Evolutionary conservation across 2,888 invertebrate genomes (phyloP).

Genomic region (Steinernema carpocapsae): DNA sequence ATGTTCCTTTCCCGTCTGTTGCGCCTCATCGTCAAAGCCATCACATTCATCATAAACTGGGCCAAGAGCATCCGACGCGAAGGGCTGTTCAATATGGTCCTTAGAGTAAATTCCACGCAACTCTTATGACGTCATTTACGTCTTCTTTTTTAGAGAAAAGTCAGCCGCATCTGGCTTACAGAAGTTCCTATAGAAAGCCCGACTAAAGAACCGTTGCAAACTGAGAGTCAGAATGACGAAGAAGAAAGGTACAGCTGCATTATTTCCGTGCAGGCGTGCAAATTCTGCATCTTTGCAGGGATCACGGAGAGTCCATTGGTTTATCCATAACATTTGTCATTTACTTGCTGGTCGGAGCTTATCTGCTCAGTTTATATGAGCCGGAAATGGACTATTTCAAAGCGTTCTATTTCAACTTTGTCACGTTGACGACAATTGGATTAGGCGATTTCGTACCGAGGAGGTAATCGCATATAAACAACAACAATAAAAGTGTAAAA

Average conservation of each 20-base stretch:
- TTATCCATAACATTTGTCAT: constrained; percentile 55
- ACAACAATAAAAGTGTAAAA: constrained; percentile 20
- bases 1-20: constrained; percentile 52
- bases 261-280: neutral
- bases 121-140: neutral
- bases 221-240: neutral
- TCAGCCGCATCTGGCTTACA: constrained; percentile 1
- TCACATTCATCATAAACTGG: constrained; percentile 1
- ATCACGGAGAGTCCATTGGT: constrained; percentile 55
- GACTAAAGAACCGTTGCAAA: neutral
- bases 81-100: neutral
- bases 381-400: constrained; percentile 66
- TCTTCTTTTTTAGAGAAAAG: constrained; percentile 14
- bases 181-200: constrained; percentile 21
- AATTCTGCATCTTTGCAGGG: constrained; percentile 38
- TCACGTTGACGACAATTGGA: constrained; percentile 49
- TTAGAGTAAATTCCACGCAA: neutral
- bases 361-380: constrained; percentile 58
- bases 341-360: constrained; percentile 60
- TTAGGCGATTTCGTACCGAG: constrained; percentile 65
- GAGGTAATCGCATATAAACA: constrained; percentile 42
- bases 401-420: constrained; percentile 51
- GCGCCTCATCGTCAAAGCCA: constrained; percentile 10
- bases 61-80: neutral
- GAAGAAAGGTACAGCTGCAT: constrained; percentile 19